Conservation (phyloP, 2,888 invertebrate genomes). For the Chrysopilus asiliformis region DNA sequence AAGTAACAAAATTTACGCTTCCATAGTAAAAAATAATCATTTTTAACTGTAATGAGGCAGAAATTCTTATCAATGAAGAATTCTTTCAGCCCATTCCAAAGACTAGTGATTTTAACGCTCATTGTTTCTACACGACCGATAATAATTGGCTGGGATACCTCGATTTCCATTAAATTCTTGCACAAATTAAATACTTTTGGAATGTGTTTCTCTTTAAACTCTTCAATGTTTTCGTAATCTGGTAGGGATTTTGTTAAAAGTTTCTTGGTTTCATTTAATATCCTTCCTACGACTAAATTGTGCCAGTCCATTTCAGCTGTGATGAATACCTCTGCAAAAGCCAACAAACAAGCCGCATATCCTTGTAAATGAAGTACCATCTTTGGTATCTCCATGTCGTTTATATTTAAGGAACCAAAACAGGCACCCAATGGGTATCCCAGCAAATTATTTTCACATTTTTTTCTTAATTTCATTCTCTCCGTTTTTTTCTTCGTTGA, state of each 20-base stretch:
- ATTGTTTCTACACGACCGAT: conserved; percentile 10
- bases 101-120: neutral
- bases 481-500: no score
- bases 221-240: conserved; percentile 13
- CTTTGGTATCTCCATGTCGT: neutral
- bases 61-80: conserved; percentile 23
- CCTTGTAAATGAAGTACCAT: conserved; percentile 15
- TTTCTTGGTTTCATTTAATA: conserved; percentile 25
- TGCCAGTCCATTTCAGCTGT: conserved; percentile 26
- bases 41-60: conserved; percentile 20
- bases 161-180: conserved; percentile 24
- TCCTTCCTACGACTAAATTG: conserved; percentile 21
- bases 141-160: conserved; percentile 18
- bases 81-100: conserved; percentile 3
- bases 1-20: conserved; percentile 23
- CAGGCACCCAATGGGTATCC: no score
- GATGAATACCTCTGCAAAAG: conserved; percentile 25
- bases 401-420: conserved; percentile 6
- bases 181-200: conserved; percentile 24
- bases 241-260: conserved; percentile 19
- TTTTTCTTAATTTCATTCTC: no score
- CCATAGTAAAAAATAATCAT: conserved; percentile 29
- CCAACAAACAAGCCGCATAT: conserved; percentile 24
- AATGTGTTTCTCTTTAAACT: conserved; percentile 20
- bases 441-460: no score